Evolutionary conservation across 2,888 invertebrate species (phyloP).

Genomic region (Pycnomerus fuliginosus): DNA sequence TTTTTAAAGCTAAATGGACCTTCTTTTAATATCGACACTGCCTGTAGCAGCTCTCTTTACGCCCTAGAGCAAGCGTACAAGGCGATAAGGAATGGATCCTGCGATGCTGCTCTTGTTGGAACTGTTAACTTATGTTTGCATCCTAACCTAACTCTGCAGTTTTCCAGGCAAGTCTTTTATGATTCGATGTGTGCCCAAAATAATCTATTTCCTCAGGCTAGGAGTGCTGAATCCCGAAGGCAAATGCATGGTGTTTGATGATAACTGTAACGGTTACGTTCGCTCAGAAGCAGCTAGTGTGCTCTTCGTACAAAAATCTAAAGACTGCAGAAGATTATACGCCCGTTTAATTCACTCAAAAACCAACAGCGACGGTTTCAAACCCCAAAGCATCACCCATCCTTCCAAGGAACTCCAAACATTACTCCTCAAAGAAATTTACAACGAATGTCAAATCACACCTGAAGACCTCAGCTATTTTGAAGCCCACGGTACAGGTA

Average conservation of each 20-base stretch:
- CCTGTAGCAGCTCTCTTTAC: slow-evolving; percentile 90
- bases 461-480: slow-evolving; percentile 73
- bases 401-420: slow-evolving; percentile 59
- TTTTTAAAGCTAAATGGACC: slow-evolving; percentile 86
- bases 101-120: slow-evolving; percentile 87
- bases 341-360: slow-evolving; percentile 37
- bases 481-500: slow-evolving; percentile 86
- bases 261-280: slow-evolving; percentile 75
- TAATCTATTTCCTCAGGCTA: slow-evolving; percentile 42
- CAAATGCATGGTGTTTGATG: slow-evolving; percentile 87
- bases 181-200: background rate
- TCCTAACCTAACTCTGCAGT: slow-evolving; percentile 86
- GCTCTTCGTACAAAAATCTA: slow-evolving; percentile 66
- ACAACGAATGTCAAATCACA: slow-evolving; percentile 68
- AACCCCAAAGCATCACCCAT: slow-evolving; percentile 48
- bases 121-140: slow-evolving; percentile 84
- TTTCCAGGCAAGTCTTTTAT: slow-evolving; percentile 58
- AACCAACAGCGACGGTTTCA: slow-evolving; percentile 48
- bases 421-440: slow-evolving; percentile 63
- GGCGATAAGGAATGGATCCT: slow-evolving; percentile 74
- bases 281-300: slow-evolving; percentile 78
- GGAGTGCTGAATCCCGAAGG: slow-evolving; percentile 83
- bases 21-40: slow-evolving; percentile 86
- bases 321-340: too few species aligned
- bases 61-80: slow-evolving; percentile 82